These are phyloP conservation scores for Ptychoptera albimana DNA, from an alignment of 2,888 invertebrate genomes.

Conservation along the genomic window DNA sequence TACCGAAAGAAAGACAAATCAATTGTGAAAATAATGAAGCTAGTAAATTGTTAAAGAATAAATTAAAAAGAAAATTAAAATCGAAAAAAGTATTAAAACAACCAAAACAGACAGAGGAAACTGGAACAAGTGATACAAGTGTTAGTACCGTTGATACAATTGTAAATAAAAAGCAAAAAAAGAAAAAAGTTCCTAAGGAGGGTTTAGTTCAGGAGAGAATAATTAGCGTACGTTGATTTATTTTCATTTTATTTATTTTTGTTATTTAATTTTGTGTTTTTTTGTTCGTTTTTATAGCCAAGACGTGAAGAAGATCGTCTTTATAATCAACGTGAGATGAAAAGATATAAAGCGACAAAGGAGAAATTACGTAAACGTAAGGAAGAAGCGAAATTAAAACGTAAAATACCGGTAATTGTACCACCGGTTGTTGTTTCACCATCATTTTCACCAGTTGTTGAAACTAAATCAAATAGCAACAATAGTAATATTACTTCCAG, in stretches of 20 bases:
- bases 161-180: conserved; percentile 11
- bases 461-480: too few relatives aligned
- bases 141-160: conserved; percentile 19
- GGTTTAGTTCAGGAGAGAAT: conserved; percentile 45
- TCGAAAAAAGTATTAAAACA: conserved; percentile 10
- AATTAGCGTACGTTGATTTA: conserved; percentile 34
- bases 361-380: conserved; percentile 49
- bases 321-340: conserved; percentile 50
- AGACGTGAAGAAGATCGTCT: conserved; percentile 62
- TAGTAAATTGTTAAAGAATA: too few relatives aligned
- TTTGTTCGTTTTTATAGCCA: conserved; percentile 37
- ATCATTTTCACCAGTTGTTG: too few relatives aligned
- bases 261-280: not conserved
- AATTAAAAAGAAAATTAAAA: too few relatives aligned
- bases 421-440: too few relatives aligned
- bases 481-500: not conserved
- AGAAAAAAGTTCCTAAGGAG: conserved; percentile 38
- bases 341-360: conserved; percentile 62
- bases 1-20: too few relatives aligned
- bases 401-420: conserved; percentile 3
- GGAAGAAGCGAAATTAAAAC: conserved; percentile 16
- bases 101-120: conserved; percentile 13
- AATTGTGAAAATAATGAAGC: too few relatives aligned
- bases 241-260: not conserved
- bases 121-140: conserved; percentile 7